Percentiles rank a stretch among this genome's conserved stretches.
These are phyloP conservation scores for Rhyacichthys aspro DNA, from an alignment of 2,797 vertebrate genomes.

Conservation along the genomic window DNA sequence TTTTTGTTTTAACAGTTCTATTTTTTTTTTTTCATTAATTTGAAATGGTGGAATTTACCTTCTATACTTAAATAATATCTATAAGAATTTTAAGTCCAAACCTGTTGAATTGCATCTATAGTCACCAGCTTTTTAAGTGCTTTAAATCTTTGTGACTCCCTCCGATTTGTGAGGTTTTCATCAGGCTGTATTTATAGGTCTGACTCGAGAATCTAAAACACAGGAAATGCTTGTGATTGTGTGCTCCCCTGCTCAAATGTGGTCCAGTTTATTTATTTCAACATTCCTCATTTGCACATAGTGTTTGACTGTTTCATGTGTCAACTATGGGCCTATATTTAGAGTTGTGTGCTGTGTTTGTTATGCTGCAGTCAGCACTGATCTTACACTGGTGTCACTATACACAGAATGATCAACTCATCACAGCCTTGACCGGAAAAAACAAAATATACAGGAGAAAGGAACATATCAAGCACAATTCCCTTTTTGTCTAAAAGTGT, in stretches of 20 bases:
- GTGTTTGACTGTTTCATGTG: constrained; percentile 57
- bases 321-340: constrained; percentile 81
- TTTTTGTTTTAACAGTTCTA: too few relatives aligned
- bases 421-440: too few relatives aligned
- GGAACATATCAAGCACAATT: too few relatives aligned
- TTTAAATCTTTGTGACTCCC: neutral
- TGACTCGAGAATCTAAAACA: constrained; percentile 68
- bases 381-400: neutral
- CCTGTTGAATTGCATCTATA: constrained; percentile 11
- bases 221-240: constrained; percentile 83
- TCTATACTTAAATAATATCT: too few relatives aligned
- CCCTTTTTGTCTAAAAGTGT: too few relatives aligned
- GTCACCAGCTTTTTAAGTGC: constrained; percentile 7
- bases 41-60: too few relatives aligned
- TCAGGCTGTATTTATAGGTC: constrained; percentile 80
- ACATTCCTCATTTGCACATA: constrained; percentile 93
- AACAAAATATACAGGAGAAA: too few relatives aligned
- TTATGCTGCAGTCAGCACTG: neutral
- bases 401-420: neutral
- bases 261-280: constrained; percentile 96
- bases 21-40: too few relatives aligned
- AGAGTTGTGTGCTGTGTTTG: constrained; percentile 65
- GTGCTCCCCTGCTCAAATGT: constrained; percentile 87
- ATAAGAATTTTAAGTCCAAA: neutral
- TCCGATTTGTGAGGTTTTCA: constrained; percentile 40